phyloP scores from a whole-genome alignment of 2,888 invertebrate species.

The Tineola bisselliella region DNA sequence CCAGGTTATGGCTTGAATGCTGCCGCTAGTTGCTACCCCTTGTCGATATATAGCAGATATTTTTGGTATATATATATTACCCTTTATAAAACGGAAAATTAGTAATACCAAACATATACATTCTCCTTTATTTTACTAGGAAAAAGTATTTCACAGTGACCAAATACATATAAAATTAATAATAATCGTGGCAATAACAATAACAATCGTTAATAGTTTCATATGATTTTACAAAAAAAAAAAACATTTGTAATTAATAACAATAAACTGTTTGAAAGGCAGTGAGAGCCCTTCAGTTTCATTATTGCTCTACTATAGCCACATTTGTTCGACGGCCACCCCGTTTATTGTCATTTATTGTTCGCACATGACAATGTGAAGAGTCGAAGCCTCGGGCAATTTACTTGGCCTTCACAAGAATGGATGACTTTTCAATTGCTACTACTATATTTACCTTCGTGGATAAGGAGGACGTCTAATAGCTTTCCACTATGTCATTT shows the following conservation, averaged over 20 bases:
- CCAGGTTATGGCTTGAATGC: neutral
- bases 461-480: constrained; percentile 37
- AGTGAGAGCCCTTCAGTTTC: constrained; percentile 11
- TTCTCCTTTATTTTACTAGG: too few relatives aligned
- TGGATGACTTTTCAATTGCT: constrained; percentile 62
- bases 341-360: constrained; percentile 37
- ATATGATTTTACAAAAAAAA: neutral
- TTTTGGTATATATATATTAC: neutral
- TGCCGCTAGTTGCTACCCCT: too few relatives aligned
- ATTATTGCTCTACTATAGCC: constrained; percentile 15
- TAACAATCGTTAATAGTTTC: too few relatives aligned
- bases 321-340: constrained; percentile 35
- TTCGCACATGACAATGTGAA: constrained; percentile 37
- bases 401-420: constrained; percentile 27
- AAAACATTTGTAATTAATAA: neutral
- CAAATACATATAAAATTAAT: too few relatives aligned
- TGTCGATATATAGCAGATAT: neutral
- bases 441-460: constrained; percentile 48
- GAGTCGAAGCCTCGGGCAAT: constrained; percentile 25
- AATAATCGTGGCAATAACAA: too few relatives aligned
- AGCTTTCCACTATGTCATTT: constrained; percentile 57
- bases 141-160: too few relatives aligned
- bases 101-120: too few relatives aligned
- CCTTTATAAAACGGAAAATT: too few relatives aligned
- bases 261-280: neutral